Evolutionary conservation across 2,888 invertebrate species (phyloP).

Genomic region (Meiosimyza decipiens): DNA sequence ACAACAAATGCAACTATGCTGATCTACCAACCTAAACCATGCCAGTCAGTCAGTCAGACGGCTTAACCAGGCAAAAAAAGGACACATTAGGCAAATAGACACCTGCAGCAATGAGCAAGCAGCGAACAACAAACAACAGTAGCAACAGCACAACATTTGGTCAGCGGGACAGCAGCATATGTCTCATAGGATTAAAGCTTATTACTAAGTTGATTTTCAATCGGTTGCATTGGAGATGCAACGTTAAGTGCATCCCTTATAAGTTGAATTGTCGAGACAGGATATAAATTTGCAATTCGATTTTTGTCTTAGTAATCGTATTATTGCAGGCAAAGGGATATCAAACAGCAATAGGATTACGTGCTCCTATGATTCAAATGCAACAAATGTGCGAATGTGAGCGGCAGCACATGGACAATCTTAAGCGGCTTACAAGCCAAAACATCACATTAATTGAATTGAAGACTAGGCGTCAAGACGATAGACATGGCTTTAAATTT

Average conservation of each 20-base stretch:
- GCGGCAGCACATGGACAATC: too few species aligned
- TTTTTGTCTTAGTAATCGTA: conserved; percentile 11
- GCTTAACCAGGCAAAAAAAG: conserved; percentile 12
- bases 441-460: too few species aligned
- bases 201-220: conserved; percentile 6
- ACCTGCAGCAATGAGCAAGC: conserved; percentile 4
- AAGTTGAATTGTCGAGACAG: background rate
- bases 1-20: background rate
- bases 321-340: too few species aligned
- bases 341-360: too few species aligned
- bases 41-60: too few species aligned
- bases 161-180: background rate
- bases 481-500: too few species aligned
- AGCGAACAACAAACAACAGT: background rate
- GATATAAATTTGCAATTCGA: conserved; percentile 26
- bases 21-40: background rate
- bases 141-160: background rate
- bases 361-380: too few species aligned
- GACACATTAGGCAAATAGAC: conserved; percentile 17
- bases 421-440: too few species aligned
- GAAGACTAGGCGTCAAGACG: too few species aligned
- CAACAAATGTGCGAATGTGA: too few species aligned
- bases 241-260: conserved; percentile 19
- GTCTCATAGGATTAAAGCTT: conserved; percentile 15
- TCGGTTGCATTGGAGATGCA: conserved; percentile 1